Conservation (phyloP, 1,140 invertebrate species). For the Oreohelix idahoensis region DNA sequence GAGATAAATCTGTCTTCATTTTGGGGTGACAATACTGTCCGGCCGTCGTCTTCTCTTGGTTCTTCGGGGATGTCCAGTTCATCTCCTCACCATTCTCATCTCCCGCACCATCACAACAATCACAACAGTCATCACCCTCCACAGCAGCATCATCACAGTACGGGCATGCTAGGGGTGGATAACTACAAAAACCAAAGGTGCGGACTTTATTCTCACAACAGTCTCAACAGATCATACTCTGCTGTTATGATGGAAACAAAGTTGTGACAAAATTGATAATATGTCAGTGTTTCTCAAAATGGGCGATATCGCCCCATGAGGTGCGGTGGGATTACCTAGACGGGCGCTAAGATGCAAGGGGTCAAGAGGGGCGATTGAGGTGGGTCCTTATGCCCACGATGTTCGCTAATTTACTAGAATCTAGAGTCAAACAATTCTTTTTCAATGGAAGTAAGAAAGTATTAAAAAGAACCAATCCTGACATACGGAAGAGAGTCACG, state of each 20-base stretch:
- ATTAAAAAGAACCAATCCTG: no score
- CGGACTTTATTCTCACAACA: neutral
- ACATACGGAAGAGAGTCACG: no score
- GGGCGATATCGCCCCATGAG: no score
- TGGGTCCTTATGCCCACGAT: no score
- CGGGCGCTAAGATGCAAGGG: no score
- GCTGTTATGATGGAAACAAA: slow-evolving; percentile 35
- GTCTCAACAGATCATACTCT: slow-evolving; percentile 12
- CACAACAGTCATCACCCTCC: neutral
- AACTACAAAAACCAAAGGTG: neutral
- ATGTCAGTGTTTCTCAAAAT: no score
- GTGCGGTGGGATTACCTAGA: no score
- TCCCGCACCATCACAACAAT: neutral
- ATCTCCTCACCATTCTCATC: neutral
- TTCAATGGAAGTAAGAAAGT: no score
- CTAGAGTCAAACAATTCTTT: no score
- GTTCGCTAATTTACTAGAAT: no score
- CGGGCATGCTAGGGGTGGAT: neutral
- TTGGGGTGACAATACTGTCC: neutral
- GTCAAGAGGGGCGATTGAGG: no score
- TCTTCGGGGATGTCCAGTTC: neutral
- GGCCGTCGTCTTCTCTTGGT: slow-evolving; percentile 11
- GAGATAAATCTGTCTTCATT: neutral
- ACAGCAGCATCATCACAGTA: slow-evolving; percentile 15
- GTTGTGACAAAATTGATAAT: slow-evolving; percentile 36